Evolutionary conservation across 2,113 vertebrate species (phyloP), one percentile per base, ranked within the genome.

Genomic region (Bos javanicus): DNA sequence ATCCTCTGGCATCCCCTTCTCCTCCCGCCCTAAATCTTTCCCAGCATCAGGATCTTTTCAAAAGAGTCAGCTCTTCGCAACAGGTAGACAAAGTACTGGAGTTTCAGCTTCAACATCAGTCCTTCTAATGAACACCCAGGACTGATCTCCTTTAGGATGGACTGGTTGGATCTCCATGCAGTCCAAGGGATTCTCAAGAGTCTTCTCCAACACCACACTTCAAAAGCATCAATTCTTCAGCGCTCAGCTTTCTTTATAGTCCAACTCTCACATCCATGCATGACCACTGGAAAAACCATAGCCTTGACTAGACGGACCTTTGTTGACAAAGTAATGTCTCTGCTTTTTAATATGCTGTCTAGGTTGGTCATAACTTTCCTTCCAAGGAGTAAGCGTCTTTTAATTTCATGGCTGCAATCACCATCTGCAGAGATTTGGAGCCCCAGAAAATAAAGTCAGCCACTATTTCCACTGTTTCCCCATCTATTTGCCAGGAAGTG

Each of bases 211-310:
- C 17, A 67, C 33, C 33, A 67, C 33, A 67, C 1, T 67, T n/a
- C 33, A 64, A 64, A 64, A 64, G 30, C 62, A 67, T 67, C 62
- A 67, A 67, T 67, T n/a, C 33, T 67, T 67, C 1, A 0, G 33
- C 0, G 0, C 33, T n/a, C 62, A 67, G 16, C 33, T 10, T 67
- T 67, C 62, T n/a, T 67, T 5, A n/a, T 1, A 67, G 2, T 67
- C 33, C 62, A n/a, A 67, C 16, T n/a, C 3, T 67, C 62, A 67
- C 7, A 67, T 67, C 33, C 33, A 67, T 67, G n/a, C 33, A 33
- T 67, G 33, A n/a, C 62, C 0, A n/a, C 7, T 19, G 7, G 7
- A n/a, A n/a, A 67, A 67, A 67, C 3, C 3, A n/a, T 67, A 67
- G 33, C 33, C 16, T n/a, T 67, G 62, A n/a, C 7, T 67, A n/a